phyloP scores from a whole-genome alignment of 2,113 vertebrate genomes.

The Boleophthalmus pectinirostris region DNA sequence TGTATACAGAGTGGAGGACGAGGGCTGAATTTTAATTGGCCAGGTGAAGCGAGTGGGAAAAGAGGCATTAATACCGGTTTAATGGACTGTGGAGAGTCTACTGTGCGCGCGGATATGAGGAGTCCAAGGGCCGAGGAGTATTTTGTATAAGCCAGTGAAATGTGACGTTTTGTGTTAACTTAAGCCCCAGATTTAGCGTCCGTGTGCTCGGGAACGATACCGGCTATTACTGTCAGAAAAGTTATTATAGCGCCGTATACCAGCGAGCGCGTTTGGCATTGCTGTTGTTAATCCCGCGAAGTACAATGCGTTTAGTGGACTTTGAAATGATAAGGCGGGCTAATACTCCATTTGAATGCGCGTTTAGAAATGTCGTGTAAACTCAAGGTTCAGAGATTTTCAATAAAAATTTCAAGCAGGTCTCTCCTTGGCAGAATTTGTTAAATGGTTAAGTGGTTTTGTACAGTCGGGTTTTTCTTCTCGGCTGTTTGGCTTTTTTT shows the following conservation, averaged over 20 bases:
- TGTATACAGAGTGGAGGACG: slow-evolving; percentile 13
- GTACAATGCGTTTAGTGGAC: slow-evolving; percentile 9
- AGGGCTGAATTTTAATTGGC: slow-evolving; percentile 13
- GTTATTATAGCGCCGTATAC: slow-evolving; percentile 49
- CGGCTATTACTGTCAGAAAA: slow-evolving; percentile 58
- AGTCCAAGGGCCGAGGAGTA: slow-evolving; percentile 14
- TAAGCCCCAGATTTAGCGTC: slow-evolving; percentile 56
- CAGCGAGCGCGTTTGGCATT: slow-evolving; percentile 38
- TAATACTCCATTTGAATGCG: neutral
- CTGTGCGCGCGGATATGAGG: slow-evolving; percentile 18
- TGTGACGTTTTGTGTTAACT: slow-evolving; percentile 51
- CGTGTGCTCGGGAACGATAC: slow-evolving; percentile 42
- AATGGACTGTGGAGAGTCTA: slow-evolving; percentile 48
- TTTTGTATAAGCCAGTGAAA: slow-evolving; percentile 31
- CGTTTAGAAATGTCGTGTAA: neutral
- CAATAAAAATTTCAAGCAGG: neutral
- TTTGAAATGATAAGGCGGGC: neutral
- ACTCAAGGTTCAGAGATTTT: neutral
- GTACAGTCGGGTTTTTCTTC: neutral
- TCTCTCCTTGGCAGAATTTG: neutral
- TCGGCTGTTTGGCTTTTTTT: neutral
- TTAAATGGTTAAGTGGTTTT: neutral
- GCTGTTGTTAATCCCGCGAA: slow-evolving; percentile 14
- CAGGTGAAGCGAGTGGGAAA: slow-evolving; percentile 29
- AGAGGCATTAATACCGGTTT: slow-evolving; percentile 52